These are phyloP conservation scores for Heliothis subflexa DNA, from an alignment of 1,140 invertebrate species.

Conservation along the genomic window DNA sequence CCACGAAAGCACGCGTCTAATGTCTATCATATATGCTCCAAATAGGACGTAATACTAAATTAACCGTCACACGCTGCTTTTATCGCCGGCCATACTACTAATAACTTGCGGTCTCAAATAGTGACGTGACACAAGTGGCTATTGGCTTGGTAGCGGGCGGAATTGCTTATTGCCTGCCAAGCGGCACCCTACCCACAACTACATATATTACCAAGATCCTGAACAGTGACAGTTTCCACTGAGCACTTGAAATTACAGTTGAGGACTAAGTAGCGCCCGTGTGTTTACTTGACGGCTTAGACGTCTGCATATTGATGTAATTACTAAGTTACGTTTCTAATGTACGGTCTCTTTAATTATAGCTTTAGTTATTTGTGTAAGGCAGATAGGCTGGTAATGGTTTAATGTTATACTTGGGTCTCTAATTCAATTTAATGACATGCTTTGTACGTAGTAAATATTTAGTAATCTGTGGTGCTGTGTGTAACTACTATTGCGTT, in stretches of 20 bases:
- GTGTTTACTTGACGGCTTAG: background rate
- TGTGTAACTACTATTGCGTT: too few species aligned
- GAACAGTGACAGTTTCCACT: background rate
- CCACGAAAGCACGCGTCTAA: slow-evolving; percentile 12
- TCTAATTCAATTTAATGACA: too few species aligned
- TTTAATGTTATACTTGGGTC: too few species aligned
- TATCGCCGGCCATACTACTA: slow-evolving; percentile 33
- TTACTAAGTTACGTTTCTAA: background rate
- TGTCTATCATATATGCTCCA: slow-evolving; percentile 28
- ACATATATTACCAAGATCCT: slow-evolving; percentile 24
- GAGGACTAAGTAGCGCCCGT: background rate
- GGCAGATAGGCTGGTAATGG: too few species aligned
- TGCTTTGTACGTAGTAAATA: too few species aligned
- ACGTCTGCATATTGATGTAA: background rate
- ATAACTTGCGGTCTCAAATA: slow-evolving; percentile 41
- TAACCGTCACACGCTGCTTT: slow-evolving; percentile 35
- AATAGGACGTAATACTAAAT: slow-evolving; percentile 43
- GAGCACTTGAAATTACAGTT: background rate
- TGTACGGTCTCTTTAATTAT: too few species aligned
- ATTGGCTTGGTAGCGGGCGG: slow-evolving; percentile 38
- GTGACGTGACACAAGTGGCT: slow-evolving; percentile 43
- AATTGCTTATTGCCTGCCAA: slow-evolving; percentile 48
- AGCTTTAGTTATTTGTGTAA: too few species aligned
- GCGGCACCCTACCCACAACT: slow-evolving; percentile 11
- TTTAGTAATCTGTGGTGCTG: too few species aligned